Base-by-base conservation (phyloP, 2,888 invertebrate genomes). In the Eupithecia tripunctaria region DNA sequence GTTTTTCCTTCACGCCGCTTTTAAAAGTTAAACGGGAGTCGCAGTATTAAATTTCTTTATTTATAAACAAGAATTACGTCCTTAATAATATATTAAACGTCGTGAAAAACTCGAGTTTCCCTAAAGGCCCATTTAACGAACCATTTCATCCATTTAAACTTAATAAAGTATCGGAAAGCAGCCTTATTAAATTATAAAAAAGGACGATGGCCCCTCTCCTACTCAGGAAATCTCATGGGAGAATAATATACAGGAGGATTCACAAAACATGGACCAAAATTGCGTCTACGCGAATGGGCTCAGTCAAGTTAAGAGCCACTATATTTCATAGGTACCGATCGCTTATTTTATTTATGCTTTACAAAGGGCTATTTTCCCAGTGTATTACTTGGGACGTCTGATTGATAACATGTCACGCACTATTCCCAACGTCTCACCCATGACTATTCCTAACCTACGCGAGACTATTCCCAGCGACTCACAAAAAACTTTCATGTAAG, bases 111-210 rank as follows among this genome's bases (percentile, higher is more conserved):
- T 78, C 76, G 70, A 79, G 80, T 84, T 80, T 84, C 86, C 86
- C 84, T 65, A 63, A 78, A 83, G 81, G 79, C 82, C 78, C 82
- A 82, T 87, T 89, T 87, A 90, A 88, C 88, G 89, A 91, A 89
- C 87, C 91, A 89, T 91, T 92, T 89, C 86, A 89, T 87, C 87
- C 87, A 85, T 89, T 90, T 86, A 88, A 88, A 90, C 85, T 85
- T 89, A 91, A 92, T 92, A 91, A 91, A 90, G 89, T 89, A 92
- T 91, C 86, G 89, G 85, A 90, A 91, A 92, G 88, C 84, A 89
- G 86, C 87, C 86, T 91, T 90, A 92, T 92, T 91, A 89, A 90
- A 90, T 92, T 87, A 86, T 84, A 87, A 87, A 88, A 82, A 79
- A 73, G 71, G 76, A 78, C 74, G 75, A 74, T 72, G 80, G 80